Conservation (phyloP, 2,113 vertebrate genomes). For the Orcinus orca region DNA sequence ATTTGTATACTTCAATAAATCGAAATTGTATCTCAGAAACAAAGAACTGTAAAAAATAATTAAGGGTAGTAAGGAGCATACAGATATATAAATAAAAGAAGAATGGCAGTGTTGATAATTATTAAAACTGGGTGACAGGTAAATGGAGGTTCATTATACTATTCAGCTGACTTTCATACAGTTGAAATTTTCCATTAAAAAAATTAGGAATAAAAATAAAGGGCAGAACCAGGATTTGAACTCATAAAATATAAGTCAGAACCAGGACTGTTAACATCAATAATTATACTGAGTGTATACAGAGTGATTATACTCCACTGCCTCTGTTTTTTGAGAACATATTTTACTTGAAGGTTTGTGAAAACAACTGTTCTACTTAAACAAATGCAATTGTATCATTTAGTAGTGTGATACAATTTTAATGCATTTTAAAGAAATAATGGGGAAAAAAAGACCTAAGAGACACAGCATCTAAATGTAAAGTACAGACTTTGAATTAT, state of each 20-base stretch:
- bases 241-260: not conserved
- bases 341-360: slow-evolving; percentile 5
- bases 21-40: not conserved
- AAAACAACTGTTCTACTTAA: not conserved
- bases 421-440: not conserved
- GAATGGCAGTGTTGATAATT: not conserved
- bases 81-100: not conserved
- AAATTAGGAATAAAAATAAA: slow-evolving; percentile 16
- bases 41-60: not conserved
- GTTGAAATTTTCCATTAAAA: not conserved
- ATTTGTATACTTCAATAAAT: not conserved
- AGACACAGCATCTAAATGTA: not conserved
- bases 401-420: not conserved
- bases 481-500: not conserved
- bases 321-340: not conserved
- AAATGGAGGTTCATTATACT: not conserved
- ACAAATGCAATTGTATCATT: not conserved
- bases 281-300: not conserved
- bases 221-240: not conserved
- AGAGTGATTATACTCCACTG: not conserved
- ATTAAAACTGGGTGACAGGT: not conserved
- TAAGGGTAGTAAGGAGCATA: not conserved
- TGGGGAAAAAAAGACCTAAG: not conserved
- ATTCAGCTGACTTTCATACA: not conserved
- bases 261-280: not conserved